Evolutionary conservation across 1,140 invertebrate species (phyloP).

Genomic region (Pseudomyrmex dendroicus): DNA sequence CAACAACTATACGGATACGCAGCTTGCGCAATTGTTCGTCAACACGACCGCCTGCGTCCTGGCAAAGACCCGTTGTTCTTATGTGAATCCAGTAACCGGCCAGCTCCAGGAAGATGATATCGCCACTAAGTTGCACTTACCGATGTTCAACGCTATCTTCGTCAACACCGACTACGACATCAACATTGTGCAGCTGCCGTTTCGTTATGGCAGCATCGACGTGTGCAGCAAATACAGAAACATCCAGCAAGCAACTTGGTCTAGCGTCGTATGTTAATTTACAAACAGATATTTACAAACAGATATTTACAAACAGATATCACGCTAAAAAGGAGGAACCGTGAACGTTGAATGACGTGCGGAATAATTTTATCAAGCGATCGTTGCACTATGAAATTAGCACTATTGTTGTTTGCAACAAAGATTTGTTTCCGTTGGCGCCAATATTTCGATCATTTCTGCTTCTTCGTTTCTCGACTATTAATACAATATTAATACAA

Average conservation of each 20-base stretch:
- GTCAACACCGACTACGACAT: constrained; percentile 80
- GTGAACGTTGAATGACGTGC: constrained; percentile 41
- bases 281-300: constrained; percentile 46
- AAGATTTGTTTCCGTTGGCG: constrained; percentile 58
- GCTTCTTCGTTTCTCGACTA: constrained; percentile 23
- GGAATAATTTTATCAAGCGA: constrained; percentile 49
- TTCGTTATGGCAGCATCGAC: constrained; percentile 68
- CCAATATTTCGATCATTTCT: constrained; percentile 55
- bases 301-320: constrained; percentile 50
- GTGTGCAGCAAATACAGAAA: constrained; percentile 79
- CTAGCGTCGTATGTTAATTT: constrained; percentile 73
- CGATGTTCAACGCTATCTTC: constrained; percentile 75
- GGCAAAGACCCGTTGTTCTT: constrained; percentile 78
- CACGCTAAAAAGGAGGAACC: constrained; percentile 4
- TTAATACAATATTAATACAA: constrained; percentile 15
- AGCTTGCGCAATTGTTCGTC: constrained; percentile 76
- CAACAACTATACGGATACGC: constrained; percentile 47
- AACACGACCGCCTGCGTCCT: constrained; percentile 79
- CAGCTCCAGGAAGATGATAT: constrained; percentile 69
- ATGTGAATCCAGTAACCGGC: constrained; percentile 78
- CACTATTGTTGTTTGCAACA: constrained; percentile 21
- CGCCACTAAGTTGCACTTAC: constrained; percentile 70
- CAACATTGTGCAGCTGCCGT: constrained; percentile 79
- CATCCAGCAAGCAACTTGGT: constrained; percentile 76
- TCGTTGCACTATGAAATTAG: constrained; percentile 51